Evolutionary conservation across 1,140 invertebrate species (phyloP), one percentile per base, ranked within the genome.

Genomic region (Bombus pyrosoma): DNA sequence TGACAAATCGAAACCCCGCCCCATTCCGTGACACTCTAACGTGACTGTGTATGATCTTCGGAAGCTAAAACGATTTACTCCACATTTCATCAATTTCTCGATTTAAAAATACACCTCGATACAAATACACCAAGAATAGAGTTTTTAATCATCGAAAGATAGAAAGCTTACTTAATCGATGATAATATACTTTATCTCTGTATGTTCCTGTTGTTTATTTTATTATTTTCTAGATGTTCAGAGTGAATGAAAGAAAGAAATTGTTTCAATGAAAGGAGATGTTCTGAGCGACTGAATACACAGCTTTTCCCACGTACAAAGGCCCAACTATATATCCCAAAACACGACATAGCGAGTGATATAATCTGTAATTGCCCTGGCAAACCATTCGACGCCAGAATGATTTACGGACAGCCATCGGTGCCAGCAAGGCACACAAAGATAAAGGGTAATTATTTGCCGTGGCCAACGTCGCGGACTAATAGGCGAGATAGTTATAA

Each of bases 401-500:
- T 59, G 59, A 47, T 87, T 83, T 77, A 79, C 53, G 41, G 37
- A 78, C 37, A 12, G 66, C 12, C 22, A 34, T 34, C 28, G 41
- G 5, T 32, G 28, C 12, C 37, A 72, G 28, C 32, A 10, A 12
- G 5, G n/a, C 41, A 32, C 6, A 71, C 62, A 4, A 34, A 66
- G 43, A 77, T 66, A 74, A 28, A 39, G 18, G n/a, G 34, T 59
- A 47, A 82, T 37, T 34, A 57, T 76, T 62, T 43, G 18, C 12
- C 22, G 66, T 34, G 39, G 22, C 25, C 22, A 39, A 64, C 39
- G 25, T 80, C 76, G 77, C 71, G 68, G 41, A 73, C 74, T 62
- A 62, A 53, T 53, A 53, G 28, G 43, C 75, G 53, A 12, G 64
- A 18, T 28, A 28, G 53, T 28, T 73, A n/a, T 85, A 80, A 80